phyloP scores from a whole-genome alignment of 1,140 invertebrate genomes.

The Ips nitidus region DNA sequence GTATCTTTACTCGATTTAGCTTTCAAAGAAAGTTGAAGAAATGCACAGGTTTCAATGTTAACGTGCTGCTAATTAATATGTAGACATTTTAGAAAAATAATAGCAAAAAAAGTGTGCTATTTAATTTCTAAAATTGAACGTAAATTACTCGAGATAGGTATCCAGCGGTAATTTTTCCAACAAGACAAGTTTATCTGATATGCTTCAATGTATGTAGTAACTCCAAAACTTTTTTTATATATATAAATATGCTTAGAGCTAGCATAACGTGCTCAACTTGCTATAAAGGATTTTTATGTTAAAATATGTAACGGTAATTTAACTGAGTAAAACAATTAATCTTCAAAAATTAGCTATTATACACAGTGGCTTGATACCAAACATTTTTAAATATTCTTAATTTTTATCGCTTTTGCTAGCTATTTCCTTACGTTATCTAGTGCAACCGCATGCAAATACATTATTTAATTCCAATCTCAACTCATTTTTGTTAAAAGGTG shows the following conservation, averaged over 20 bases:
- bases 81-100: too few relatives aligned
- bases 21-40: too few relatives aligned
- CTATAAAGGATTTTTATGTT: conserved; percentile 12
- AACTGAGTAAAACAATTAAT: neutral
- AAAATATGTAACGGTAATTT: conserved; percentile 26
- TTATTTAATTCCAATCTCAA: neutral
- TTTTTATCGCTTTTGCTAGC: neutral
- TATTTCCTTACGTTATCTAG: neutral
- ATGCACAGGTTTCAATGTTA: too few relatives aligned
- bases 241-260: conserved; percentile 26
- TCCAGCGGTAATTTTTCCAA: neutral
- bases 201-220: conserved; percentile 19
- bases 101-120: too few relatives aligned
- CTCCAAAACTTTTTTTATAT: conserved; percentile 24
- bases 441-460: conserved; percentile 3
- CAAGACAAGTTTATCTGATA: conserved; percentile 30
- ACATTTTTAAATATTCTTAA: too few relatives aligned
- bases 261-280: conserved; percentile 26
- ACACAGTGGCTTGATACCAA: too few relatives aligned
- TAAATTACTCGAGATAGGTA: too few relatives aligned
- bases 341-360: too few relatives aligned
- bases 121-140: too few relatives aligned
- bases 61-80: too few relatives aligned
- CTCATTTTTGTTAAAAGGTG: too few relatives aligned
- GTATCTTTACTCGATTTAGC: too few relatives aligned